A percentile compares a stretch with the other conserved stretches of the same genome.
phyloP scores from a whole-genome alignment of 2,888 invertebrate genomes.

The Incurvaria masculella region DNA sequence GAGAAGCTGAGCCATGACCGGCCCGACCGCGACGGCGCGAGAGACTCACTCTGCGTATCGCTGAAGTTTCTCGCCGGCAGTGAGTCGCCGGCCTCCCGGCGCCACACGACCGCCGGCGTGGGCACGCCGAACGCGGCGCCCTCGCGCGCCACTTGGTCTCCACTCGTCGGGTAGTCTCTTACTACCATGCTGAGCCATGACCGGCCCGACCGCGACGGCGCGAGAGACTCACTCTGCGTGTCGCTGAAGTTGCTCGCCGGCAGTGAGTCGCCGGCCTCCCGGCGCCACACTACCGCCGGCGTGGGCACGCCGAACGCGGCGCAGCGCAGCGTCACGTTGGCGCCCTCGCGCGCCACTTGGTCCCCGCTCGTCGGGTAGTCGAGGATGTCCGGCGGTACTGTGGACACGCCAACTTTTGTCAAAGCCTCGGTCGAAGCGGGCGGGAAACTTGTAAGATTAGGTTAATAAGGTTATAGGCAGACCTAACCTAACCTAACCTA shows the following conservation, averaged over 20 bases:
- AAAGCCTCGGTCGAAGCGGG: too few relatives aligned
- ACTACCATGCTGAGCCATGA: too few relatives aligned
- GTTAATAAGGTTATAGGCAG: too few relatives aligned
- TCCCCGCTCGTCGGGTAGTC: constrained; percentile 85
- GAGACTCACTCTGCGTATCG: constrained; percentile 47
- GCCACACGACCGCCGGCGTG: constrained; percentile 82
- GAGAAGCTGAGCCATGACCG: too few relatives aligned
- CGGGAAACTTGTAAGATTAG: too few relatives aligned
- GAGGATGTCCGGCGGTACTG: constrained; percentile 84
- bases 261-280: constrained; percentile 71
- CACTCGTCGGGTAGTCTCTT: constrained; percentile 82
- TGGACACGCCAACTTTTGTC: too few relatives aligned
- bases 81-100: constrained; percentile 72
- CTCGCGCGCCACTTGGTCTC: constrained; percentile 81
- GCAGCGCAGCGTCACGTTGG: constrained; percentile 81
- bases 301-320: constrained; percentile 84
- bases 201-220: too few relatives aligned
- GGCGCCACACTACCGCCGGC: constrained; percentile 84
- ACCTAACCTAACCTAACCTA: too few relatives aligned
- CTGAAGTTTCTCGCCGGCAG: constrained; percentile 52
- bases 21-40: too few relatives aligned
- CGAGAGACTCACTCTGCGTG: constrained; percentile 46
- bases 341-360: constrained; percentile 81
- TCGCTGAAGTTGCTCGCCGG: constrained; percentile 49
- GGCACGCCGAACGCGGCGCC: constrained; percentile 87